Evolutionary conservation across 2,888 invertebrate genomes (phyloP).

Genomic region (Onthophagus sagittarius): DNA sequence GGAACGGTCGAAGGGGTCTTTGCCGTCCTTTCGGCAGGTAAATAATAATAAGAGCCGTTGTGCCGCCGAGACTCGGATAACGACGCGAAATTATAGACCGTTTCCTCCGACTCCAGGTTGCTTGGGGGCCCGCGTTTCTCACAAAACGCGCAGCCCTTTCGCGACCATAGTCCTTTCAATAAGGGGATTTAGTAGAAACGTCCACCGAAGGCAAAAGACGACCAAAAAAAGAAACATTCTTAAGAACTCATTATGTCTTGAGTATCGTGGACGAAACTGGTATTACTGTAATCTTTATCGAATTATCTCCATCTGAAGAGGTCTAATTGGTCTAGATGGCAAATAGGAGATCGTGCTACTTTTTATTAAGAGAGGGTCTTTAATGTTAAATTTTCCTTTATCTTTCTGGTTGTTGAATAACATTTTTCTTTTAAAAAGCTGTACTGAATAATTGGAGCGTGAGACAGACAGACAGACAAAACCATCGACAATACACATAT

Average conservation of each 20-base stretch:
- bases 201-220: not conserved
- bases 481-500: not conserved
- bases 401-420: too few relatives aligned
- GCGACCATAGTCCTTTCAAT: conserved; percentile 5
- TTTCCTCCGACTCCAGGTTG: conserved; percentile 19
- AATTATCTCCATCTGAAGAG: not conserved
- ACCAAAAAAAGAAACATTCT: not conserved
- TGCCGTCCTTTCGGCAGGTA: conserved; percentile 27
- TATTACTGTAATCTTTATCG: not conserved
- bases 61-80: conserved; percentile 25
- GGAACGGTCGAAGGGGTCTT: conserved; percentile 32
- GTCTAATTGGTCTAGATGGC: not conserved
- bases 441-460: not conserved
- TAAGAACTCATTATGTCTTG: not conserved
- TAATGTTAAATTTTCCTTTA: too few relatives aligned
- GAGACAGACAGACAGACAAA: not conserved
- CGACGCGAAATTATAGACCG: conserved; percentile 30
- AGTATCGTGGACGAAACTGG: not conserved
- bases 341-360: not conserved
- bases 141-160: not conserved
- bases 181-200: not conserved
- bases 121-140: not conserved
- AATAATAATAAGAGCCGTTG: conserved; percentile 30
- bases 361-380: not conserved
- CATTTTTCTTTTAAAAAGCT: too few relatives aligned